Base-by-base conservation (phyloP, 2,797 vertebrate species). In the Sebastes iracundus region DNA sequence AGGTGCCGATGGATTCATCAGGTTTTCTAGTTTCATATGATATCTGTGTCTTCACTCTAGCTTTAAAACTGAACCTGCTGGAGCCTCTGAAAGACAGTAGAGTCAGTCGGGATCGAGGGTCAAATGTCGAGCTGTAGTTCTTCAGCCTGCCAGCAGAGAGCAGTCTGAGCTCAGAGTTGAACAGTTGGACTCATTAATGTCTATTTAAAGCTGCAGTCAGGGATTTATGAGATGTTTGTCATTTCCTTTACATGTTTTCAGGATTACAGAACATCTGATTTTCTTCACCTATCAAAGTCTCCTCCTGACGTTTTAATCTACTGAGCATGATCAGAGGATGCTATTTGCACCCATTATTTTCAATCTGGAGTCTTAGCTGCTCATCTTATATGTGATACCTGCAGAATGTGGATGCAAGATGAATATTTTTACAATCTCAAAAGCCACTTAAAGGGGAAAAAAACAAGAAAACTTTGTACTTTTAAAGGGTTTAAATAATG, bases 161-260 rank as follows among this genome's bases (percentile, higher is more conserved):
- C 86, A 52, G 67, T 42, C n/a, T 55, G 53, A 32, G 79, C 77
- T 71, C 75, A 88, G 62, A 11, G 8, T 6, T 81, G 70, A 66
- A 6, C 53, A 8, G 16, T 5, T 52, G 3, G 12, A 7, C 6
- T 28, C 23, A 6, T 3, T 8, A 9, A 30, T 7, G 55, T 72
- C 8, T 38, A 2, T 22, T 72, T 16, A 42, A 66, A 72, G 32
- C 13, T 16, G 56, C 69, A 42, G 16, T 25, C 5, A 12, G 5
- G 14, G 22, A 22, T 13, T 38, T 38, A 38, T 0, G 12, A 0
- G 2, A 28, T 46, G 5, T 46, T 27, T 70, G 10, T 20, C 13
- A 25, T 18, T 38, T 38, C 5, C 2, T 42, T 42, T 56, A 16
- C 2, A 4, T 32, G 12, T 23, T 30, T 49, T 28, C 28, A 10